Evolutionary conservation across 2,888 invertebrate genomes (phyloP).

Genomic region (Xestia rhomboidea): DNA sequence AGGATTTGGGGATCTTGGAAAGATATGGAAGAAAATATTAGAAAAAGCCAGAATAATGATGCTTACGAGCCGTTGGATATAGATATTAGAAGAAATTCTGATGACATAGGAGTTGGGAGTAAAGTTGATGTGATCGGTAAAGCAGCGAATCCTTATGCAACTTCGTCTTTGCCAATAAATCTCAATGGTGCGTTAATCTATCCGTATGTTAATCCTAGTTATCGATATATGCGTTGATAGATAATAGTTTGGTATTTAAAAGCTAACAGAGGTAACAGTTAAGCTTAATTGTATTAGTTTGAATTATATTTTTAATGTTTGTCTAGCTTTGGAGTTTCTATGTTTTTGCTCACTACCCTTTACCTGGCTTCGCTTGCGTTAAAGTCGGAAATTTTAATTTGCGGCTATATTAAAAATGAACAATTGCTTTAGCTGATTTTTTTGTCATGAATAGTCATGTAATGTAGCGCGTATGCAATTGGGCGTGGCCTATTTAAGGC

Average conservation of each 20-base stretch:
- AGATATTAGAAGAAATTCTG: constrained; percentile 31
- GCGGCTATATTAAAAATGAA: too few relatives aligned
- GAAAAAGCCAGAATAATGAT: not conserved
- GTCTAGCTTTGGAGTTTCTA: constrained; percentile 2
- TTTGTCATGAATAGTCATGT: too few relatives aligned
- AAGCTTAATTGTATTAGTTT: not conserved
- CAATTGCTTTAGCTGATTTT: too few relatives aligned
- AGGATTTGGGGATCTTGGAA: constrained; percentile 48
- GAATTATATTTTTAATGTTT: constrained; percentile 30
- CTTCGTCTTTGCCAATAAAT: constrained; percentile 11
- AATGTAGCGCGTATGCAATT: too few relatives aligned
- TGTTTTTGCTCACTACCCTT: not conserved
- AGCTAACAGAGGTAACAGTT: too few relatives aligned
- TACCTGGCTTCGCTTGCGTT: not conserved
- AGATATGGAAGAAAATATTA: constrained; percentile 38
- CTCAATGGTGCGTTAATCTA: constrained; percentile 40
- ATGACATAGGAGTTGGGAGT: not conserved
- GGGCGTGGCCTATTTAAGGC: too few relatives aligned
- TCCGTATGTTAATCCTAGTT: constrained; percentile 34
- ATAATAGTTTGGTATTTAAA: constrained; percentile 21
- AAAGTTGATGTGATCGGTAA: constrained; percentile 7
- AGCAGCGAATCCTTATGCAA: not conserved
- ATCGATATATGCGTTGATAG: constrained; percentile 30
- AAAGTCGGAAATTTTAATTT: not conserved
- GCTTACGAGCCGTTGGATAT: constrained; percentile 1